Evolutionary conservation across 2,113 vertebrate genomes (phyloP), one percentile per base, ranked within the genome.

Genomic region (Sarotherodon lohbergeri): DNA sequence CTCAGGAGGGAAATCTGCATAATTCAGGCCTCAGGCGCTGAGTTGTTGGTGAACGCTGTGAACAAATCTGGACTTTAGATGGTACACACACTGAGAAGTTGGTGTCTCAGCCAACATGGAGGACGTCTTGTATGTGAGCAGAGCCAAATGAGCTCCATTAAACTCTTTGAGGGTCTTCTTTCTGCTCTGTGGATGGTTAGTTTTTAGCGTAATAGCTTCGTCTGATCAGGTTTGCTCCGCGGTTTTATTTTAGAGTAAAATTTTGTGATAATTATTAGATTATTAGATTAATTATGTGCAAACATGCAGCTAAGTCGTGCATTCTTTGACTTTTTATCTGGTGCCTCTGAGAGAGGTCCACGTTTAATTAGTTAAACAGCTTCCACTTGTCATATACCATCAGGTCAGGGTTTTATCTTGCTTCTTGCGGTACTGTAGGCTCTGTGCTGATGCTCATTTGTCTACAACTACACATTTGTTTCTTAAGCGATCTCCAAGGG

Each of bases 201-300:
- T 16, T 71, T 27, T 46, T 43, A 71, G 12, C 14, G 13, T 43
- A 16, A 24, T 71, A 1, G 1, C 39, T 46, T 71, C 2, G 3
- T 0, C 1, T 41, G 3, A 43, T 43, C 36, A 43, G 36, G 36
- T 43, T 71, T 1, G 66, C 13, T 4, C 66, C 0, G 3, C 12
- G 0, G 12, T 43, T 24, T 73, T 43, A 43, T 2, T 14, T 6
- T 3, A 73, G 39, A 27, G 22, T 73, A 46, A 73, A 0, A 73
- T 73, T 46, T 73, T 46, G 5, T 73, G 39, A 46, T 17, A 46
- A 46, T 43, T 68, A 24, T 68, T 39, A n/a, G 63, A 36, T 39
- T 61, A 59, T 59, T 61, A 61, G 59, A 36, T 7, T n/a, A 41
- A 41, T 68, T 68, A 22, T 68, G 4, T 41, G 36, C 34, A 68